These are phyloP conservation scores for Trichopria drosophilae DNA, from an alignment of 2,888 invertebrate species.

Conservation along the genomic window DNA sequence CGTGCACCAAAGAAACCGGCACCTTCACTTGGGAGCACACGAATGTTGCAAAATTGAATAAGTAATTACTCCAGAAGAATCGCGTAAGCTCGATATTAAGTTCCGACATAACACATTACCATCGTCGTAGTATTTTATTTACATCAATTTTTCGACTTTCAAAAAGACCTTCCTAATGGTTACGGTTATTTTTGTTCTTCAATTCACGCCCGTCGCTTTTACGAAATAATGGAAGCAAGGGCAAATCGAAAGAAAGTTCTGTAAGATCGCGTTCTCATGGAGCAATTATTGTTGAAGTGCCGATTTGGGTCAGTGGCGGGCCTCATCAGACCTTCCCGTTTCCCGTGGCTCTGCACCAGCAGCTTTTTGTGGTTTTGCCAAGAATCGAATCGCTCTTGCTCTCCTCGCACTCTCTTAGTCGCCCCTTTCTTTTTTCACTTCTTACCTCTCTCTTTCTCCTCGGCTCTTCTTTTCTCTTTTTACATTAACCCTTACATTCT, in stretches of 20 bases:
- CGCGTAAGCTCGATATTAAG: too few species aligned
- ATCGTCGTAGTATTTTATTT: too few species aligned
- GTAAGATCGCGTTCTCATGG: constrained; percentile 45
- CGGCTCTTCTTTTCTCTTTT: constrained; percentile 22
- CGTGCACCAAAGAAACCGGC: too few species aligned
- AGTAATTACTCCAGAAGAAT: too few species aligned
- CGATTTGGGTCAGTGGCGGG: constrained; percentile 49
- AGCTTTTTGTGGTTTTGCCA: constrained; percentile 41
- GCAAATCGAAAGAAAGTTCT: constrained; percentile 37
- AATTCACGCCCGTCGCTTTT: too few species aligned
- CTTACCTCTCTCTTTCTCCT: constrained; percentile 2
- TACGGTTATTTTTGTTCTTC: too few species aligned
- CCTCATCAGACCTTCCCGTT: constrained; percentile 44
- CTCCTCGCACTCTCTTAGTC: constrained; percentile 4
- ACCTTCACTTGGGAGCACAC: too few species aligned
- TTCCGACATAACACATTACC: too few species aligned
- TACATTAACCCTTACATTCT: constrained; percentile 16
- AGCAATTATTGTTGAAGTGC: constrained; percentile 42
- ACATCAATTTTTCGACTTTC: too few species aligned
- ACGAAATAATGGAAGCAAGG: too few species aligned
- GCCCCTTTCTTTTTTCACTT: constrained; percentile 21
- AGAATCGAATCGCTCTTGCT: constrained; percentile 32
- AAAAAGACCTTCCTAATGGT: too few species aligned
- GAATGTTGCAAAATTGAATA: too few species aligned
- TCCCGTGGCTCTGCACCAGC: constrained; percentile 42